phyloP scores from a whole-genome alignment of 92 coral and sea anemone genomes.

The Porites lobata region DNA sequence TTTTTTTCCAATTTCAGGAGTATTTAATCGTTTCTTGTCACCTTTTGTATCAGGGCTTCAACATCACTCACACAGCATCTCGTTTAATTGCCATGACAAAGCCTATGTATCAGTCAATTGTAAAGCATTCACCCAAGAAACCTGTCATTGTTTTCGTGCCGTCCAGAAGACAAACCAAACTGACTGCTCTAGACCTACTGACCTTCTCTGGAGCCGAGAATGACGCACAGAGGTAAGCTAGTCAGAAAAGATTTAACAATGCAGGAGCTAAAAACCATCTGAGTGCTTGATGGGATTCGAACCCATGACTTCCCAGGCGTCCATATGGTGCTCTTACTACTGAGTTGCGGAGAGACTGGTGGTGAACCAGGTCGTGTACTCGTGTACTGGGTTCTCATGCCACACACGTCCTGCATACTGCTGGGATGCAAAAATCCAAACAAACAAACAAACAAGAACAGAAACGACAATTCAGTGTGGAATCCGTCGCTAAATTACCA shows the following conservation, averaged over 20 bases:
- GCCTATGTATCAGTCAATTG: slow-evolving; percentile 93
- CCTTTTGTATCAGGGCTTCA: slow-evolving; percentile 78
- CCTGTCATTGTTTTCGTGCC: slow-evolving; percentile 98
- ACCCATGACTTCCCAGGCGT: neutral
- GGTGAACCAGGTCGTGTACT: no score
- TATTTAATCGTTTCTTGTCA: neutral
- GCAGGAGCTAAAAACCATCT: neutral
- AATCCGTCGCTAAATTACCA: no score
- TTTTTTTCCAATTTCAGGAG: no score
- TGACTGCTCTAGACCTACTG: slow-evolving; percentile 92
- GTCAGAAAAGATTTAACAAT: no score
- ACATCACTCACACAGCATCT: slow-evolving; percentile 98
- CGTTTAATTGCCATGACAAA: slow-evolving; percentile 99
- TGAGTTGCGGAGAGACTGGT: no score
- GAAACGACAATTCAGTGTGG: no score
- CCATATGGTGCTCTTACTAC: no score
- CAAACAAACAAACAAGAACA: no score
- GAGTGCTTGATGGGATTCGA: neutral
- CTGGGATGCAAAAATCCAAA: no score
- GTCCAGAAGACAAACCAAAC: slow-evolving; percentile 95
- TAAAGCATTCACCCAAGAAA: slow-evolving; percentile 96
- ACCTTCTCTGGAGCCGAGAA: slow-evolving; percentile 97
- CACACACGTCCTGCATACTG: no score
- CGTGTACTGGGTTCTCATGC: no score
- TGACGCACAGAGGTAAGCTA: slow-evolving; percentile 90